Percentiles rank a stretch among this genome's conserved stretches.
Conservation (phyloP, 2,113 vertebrate genomes). For the Tiliqua scincoides region DNA sequence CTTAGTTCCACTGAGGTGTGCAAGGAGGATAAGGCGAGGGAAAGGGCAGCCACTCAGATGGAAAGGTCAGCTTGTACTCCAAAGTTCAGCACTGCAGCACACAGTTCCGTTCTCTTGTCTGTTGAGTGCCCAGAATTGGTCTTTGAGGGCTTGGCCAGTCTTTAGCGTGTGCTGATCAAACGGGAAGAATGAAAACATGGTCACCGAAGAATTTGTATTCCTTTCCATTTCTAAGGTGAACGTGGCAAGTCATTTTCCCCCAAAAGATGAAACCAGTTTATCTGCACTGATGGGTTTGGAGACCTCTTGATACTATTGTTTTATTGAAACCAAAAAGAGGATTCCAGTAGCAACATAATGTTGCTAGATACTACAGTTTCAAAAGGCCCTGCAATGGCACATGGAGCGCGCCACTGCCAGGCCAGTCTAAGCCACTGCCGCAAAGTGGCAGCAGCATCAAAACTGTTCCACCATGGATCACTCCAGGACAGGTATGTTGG, state of each 20-base stretch:
- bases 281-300: background rate
- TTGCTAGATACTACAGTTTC: background rate
- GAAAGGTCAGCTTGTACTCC: constrained; percentile 8
- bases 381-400: no score
- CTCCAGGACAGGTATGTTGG: no score
- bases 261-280: background rate
- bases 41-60: constrained; percentile 40
- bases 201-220: background rate
- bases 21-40: constrained; percentile 9
- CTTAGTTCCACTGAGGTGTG: constrained; percentile 48
- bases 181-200: accelerated
- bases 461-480: no score
- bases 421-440: no score
- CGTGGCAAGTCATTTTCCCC: background rate
- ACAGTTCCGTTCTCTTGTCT: constrained; percentile 3
- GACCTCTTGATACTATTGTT: background rate
- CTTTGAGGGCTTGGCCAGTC: constrained; percentile 39
- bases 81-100: background rate
- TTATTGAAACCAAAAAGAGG: background rate
- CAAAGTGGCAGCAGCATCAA: no score
- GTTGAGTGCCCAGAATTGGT: background rate
- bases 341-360: background rate
- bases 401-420: no score
- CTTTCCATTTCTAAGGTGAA: background rate
- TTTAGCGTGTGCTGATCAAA: accelerated